Base-by-base conservation (phyloP, 2,888 invertebrate genomes). In the Zaprionus obscuricornis region DNA sequence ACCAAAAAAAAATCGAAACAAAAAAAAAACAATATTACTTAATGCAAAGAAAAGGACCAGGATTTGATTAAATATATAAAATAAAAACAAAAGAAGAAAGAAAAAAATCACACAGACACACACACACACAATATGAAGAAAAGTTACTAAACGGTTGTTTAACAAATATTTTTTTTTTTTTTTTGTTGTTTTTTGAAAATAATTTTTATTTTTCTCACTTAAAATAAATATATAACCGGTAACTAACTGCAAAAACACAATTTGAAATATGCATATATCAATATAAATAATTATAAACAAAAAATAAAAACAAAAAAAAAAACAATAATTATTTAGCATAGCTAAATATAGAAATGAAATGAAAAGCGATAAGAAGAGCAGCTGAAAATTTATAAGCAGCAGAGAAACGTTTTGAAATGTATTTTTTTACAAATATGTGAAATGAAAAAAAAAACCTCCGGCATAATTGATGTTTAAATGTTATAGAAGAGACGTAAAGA, bases 131-230 rank as follows among this genome's bases (percentile, higher is more conserved):
- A 66, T 52, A 52, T 46, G 37, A 57, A 37, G 42, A 46, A 63
- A 74, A 78, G 85, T 79, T 79, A 79, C 79, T 84, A 84, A 81
- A 65, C 64, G 85, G 79, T 79, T 79, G 85, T 79, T 84, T 59
- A 63, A 34, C 65, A 31, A 45, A 34, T 49, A 33, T 34, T 55
- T 66, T 18, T 3, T 33, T 56, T 55, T 16, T 57, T 67, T 56
- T 75, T 11, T 36, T 29, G n/a, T n/a, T n/a, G n/a, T n/a, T n/a
- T n/a, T n/a, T n/a, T n/a, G n/a, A n/a, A n/a, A n/a, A n/a, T n/a
- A n/a, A n/a, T n/a, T n/a, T n/a, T n/a, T n/a, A n/a, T n/a, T n/a
- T n/a, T n/a, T n/a, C n/a, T n/a, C n/a, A n/a, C n/a, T n/a, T n/a
- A n/a, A n/a, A n/a, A n/a, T n/a, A n/a, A n/a, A n/a, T n/a, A n/a